Base-by-base conservation (phyloP, 2,888 invertebrate genomes). In the Pollenia amentaria region DNA sequence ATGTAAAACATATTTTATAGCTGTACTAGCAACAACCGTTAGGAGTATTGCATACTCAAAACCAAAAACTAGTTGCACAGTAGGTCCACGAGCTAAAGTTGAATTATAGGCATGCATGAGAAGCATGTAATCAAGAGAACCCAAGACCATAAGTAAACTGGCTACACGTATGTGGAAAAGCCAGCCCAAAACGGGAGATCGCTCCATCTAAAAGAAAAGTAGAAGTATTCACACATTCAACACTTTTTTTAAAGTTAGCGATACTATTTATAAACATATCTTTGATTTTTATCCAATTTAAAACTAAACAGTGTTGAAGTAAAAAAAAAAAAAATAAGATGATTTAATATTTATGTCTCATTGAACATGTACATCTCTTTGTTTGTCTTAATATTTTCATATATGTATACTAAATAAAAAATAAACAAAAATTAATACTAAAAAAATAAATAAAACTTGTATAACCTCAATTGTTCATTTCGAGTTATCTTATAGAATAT, bases 41-140 rank as follows among this genome's bases (percentile, higher is more conserved):
- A 99, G 94, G 72, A 99, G 94, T 92, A 99, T 98, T 87, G 99
- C 99, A 94, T 99, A 99, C 94, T 99, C 99, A 94, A 99, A 99
- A 73, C 99, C 99, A 94, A 99, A 99, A 8, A 99, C 99, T 85
- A 99, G 94, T 94, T 99, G 99, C 1, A 99, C 99, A 0, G 98
- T 98, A 8, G 99, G 98, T 57, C 99, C 99, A 92, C 98, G 98
- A 1, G 96, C 95, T 42, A 98, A 94, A 4, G 99, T 99, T 85
- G 97, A 97, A 92, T 97, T 96, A 93, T 99, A 99, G 2, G 98
- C 99, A 93, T 98, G 97, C 91, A 96, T 96, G 8, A 99, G 97
- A 94, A 99, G 98, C 91, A 96, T 96, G 87, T 97, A 94, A 93
- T 99, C 99, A 76, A 98, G 94, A 16, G 96, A 94, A 21, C 97